phyloP scores from a whole-genome alignment of 2,888 invertebrate genomes.

The Mythimna loreyi region DNA sequence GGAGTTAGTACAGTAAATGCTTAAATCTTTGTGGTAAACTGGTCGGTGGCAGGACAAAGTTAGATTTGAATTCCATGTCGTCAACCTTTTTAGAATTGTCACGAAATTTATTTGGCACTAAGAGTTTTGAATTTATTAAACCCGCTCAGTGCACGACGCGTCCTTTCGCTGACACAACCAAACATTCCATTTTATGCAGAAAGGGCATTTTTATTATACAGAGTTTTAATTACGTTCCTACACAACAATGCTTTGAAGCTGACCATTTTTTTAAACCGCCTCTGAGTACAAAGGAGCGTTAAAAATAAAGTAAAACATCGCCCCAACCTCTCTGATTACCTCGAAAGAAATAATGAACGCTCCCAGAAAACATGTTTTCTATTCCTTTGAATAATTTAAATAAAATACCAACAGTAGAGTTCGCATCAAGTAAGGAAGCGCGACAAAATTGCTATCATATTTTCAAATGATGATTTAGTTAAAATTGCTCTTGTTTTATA shows the following conservation, averaged over 20 bases:
- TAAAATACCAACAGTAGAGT: slow-evolving; percentile 42
- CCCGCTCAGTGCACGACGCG: slow-evolving; percentile 26
- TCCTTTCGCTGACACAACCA: slow-evolving; percentile 42
- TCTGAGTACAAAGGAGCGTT: slow-evolving; percentile 45
- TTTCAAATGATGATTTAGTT: slow-evolving; percentile 56
- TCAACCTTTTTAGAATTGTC: slow-evolving; percentile 29
- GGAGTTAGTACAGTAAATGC: neutral
- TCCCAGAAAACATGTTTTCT: slow-evolving; percentile 56
- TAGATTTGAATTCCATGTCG: slow-evolving; percentile 19
- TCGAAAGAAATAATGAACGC: slow-evolving; percentile 47
- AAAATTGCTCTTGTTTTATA: slow-evolving; percentile 44
- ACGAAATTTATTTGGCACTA: slow-evolving; percentile 24
- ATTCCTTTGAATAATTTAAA: slow-evolving; percentile 63
- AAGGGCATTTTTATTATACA: slow-evolving; percentile 60
- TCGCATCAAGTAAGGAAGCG: slow-evolving; percentile 28
- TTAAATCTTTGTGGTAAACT: slow-evolving; percentile 17
- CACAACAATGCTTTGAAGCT: slow-evolving; percentile 63
- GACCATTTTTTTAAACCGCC: slow-evolving; percentile 52
- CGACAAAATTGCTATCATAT: slow-evolving; percentile 51
- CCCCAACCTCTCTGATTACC: slow-evolving; percentile 54
- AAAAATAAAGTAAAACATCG: slow-evolving; percentile 40
- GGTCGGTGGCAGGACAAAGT: neutral
- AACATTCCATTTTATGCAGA: slow-evolving; percentile 59
- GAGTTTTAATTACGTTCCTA: slow-evolving; percentile 61
- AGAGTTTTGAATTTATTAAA: slow-evolving; percentile 38